Base-by-base conservation (phyloP, 2,797 vertebrate genomes). In the Sardinella longiceps region DNA sequence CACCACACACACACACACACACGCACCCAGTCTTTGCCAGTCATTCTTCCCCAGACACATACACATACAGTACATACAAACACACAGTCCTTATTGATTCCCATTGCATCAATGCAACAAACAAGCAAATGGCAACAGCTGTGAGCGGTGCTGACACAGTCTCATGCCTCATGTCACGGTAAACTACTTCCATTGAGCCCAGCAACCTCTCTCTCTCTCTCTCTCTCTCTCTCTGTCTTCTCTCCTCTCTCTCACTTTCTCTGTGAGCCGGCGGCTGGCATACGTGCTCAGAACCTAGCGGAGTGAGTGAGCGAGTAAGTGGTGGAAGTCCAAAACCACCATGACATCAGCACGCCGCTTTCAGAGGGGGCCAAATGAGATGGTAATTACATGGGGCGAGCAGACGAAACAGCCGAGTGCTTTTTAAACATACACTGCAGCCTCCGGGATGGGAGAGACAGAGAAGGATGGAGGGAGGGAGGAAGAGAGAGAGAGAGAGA, bases 301-400 rank as follows among this genome's bases (percentile, higher is more conserved):
- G 33, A 39, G 20, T 9, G 70, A 77, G 37, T 14, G 30, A 77
- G 37, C 18, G 66, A 74, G 91, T 91, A 91, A 91, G 90, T 89
- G 87, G 90, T 90, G 85, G 50, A 90, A 89, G 90, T 88, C 90
- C 88, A 90, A 94, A 94, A 92, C 92, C 93, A 92, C 94, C 81
- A 93, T 95, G 92, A 96, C 94, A 94, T 95, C 94, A 95, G 91
- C 89, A 87, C 88, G 91, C 91, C 89, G 82, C 92, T 93, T 94
- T 93, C 92, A 91, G 90, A 88, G 90, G 92, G 90, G 82, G 90
- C 88, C 90, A 80, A 88, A 92, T 89, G 89, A 91, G 84, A 85
- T 91, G 91, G 94, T 94, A 95, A 94, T 93, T 94, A 92, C 91
- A 94, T 94, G 93, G 93, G 91, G 90, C 89, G 91, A 91, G 91